Evolutionary conservation across 2,888 invertebrate species (phyloP).

Genomic region (Notodonta ziczac): DNA sequence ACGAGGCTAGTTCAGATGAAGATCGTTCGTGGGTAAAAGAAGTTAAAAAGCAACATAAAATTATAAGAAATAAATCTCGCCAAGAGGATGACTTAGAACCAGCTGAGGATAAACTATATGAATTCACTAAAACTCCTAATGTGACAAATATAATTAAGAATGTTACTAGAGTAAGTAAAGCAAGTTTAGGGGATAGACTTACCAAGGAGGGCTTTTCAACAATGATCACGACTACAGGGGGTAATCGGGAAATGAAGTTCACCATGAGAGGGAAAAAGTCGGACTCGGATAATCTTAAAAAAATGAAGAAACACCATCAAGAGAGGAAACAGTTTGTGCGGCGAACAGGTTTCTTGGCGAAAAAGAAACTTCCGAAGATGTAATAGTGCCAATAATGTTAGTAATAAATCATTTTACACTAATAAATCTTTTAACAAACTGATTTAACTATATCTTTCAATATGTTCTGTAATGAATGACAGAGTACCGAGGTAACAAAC

Average conservation of each 20-base stretch:
- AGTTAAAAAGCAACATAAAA: conserved; percentile 89
- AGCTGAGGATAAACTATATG: conserved; percentile 51
- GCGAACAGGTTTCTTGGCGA: conserved; percentile 70
- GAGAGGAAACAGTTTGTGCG: conserved; percentile 87
- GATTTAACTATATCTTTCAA: too few species aligned
- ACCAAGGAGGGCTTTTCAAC: conserved; percentile 82
- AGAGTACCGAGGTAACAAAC: too few species aligned
- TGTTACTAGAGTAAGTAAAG: conserved; percentile 82
- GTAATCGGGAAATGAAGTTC: conserved; percentile 93
- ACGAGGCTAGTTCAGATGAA: conserved; percentile 89
- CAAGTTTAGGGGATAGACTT: conserved; percentile 90
- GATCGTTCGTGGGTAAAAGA: conserved; percentile 92
- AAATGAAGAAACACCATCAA: conserved; percentile 87
- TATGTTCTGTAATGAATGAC: too few species aligned
- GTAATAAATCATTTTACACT: conserved; percentile 17
- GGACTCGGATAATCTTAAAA: conserved; percentile 82
- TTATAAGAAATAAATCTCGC: conserved; percentile 79
- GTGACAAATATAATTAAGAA: conserved; percentile 74
- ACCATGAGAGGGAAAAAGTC: conserved; percentile 84
- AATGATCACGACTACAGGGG: conserved; percentile 83
- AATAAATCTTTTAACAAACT: neutral
- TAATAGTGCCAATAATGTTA: conserved; percentile 3
- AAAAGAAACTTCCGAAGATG: conserved; percentile 57
- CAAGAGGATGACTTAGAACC: conserved; percentile 54
- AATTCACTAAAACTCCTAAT: conserved; percentile 81